Evolutionary conservation across 2,113 vertebrate species (phyloP), one percentile per base, ranked within the genome.

Genomic region (Engraulis encrasicolus): DNA sequence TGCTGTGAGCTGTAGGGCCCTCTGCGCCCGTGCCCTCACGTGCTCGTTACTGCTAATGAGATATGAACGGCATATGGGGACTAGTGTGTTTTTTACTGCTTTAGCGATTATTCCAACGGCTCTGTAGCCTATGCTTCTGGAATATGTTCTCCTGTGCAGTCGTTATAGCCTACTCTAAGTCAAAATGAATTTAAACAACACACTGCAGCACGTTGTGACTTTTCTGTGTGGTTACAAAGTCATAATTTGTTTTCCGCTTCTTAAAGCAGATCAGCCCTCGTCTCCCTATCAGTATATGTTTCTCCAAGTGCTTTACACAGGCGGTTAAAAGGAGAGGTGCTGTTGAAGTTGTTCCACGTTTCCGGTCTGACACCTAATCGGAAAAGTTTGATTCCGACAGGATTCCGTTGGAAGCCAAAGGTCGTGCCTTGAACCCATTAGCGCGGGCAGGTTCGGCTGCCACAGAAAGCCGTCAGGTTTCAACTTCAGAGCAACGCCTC

Each of bases 361-460:
- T 91, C 87, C 90, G 84, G 81, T 87, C 85, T 86, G 87, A 88
- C 87, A 90, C 86, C 83, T 88, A 87, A 88, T 91, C 81, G 86
- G 88, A 91, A 89, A 82, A 85, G 85, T 87, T 82, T 85, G 79
- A 89, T 90, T 88, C 79, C 78, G 87, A 85, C 66, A 58, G 58
- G 85, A 81, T 83, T 45, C 40, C 50, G 74, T 71, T 80, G 78
- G 84, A 79, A 89, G 88, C 84, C 82, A 89, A 89, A 90, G 86
- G 87, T 84, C 86, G 87, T 89, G 87, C 27, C 85, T 91, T 92
- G 88, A 91, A 90, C 89, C 88, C 89, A 90, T 90, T 91, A 87
- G 81, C 86, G 81, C 74, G 85, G 84, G 85, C 86, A 86, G 84
- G 85, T 27, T 80, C 71, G 82, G 19, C 77, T 85, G 78, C 66